phyloP scores from a whole-genome alignment of 2,797 vertebrate genomes.

The Peromyscus eremicus region DNA sequence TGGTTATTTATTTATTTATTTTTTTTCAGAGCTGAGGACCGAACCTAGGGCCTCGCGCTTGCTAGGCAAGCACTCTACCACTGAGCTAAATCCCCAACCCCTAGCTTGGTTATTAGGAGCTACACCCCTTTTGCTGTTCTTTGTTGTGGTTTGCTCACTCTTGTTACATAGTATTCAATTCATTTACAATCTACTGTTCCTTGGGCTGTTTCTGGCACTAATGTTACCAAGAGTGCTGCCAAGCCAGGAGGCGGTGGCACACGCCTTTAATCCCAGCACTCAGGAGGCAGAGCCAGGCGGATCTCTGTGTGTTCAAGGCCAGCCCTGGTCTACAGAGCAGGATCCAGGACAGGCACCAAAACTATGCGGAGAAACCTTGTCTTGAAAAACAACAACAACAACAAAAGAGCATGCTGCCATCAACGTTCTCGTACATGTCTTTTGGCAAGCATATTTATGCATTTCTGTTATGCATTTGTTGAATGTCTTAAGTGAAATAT shows the following conservation, averaged over 20 bases:
- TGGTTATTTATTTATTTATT: background rate
- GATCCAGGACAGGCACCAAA: too few species aligned
- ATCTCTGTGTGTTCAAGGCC: too few species aligned
- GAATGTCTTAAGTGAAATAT: background rate
- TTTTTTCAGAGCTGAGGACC: too few species aligned
- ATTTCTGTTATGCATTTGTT: background rate
- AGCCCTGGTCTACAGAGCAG: too few species aligned
- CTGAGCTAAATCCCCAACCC: too few species aligned
- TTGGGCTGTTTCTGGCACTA: background rate
- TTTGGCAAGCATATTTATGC: background rate
- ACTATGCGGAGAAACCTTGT: too few species aligned
- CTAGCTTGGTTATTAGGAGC: background rate
- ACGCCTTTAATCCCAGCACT: too few species aligned
- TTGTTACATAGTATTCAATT: background rate
- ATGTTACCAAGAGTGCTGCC: background rate
- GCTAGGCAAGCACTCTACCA: too few species aligned
- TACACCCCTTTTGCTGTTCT: background rate
- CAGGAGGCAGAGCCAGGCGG: too few species aligned
- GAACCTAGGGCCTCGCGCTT: too few species aligned
- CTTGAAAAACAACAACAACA: too few species aligned
- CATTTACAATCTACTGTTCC: background rate
- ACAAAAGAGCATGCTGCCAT: background rate
- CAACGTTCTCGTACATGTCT: constrained; percentile 1
- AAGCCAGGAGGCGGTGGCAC: too few species aligned
- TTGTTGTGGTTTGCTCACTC: background rate